phyloP scores from a whole-genome alignment of 1,140 invertebrate species.

The Lysiphlebus fabarum region DNA sequence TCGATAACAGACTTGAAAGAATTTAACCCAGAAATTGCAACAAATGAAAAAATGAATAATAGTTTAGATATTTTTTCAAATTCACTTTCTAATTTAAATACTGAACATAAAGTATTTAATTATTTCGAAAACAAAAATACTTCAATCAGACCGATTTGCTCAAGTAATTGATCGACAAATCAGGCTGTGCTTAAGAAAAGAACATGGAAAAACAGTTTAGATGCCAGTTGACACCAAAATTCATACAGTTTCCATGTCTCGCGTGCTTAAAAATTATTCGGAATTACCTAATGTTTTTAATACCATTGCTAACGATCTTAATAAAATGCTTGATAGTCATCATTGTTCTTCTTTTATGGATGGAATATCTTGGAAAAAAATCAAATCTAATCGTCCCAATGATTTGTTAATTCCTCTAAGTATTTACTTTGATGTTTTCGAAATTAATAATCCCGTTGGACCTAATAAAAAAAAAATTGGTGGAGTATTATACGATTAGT shows the following conservation, averaged over 20 bases:
- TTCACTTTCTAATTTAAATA: slow-evolving; percentile 1
- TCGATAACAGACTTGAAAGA: not conserved
- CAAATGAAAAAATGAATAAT: not conserved
- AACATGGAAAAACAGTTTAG: too few species aligned
- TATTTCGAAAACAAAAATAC: not conserved
- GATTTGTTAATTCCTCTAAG: not conserved
- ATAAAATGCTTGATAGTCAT: not conserved
- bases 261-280: slow-evolving; percentile 9
- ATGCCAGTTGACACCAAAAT: too few species aligned
- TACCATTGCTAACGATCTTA: not conserved
- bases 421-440: not conserved
- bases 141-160: not conserved
- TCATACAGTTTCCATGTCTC: too few species aligned
- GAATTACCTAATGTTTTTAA: slow-evolving; percentile 11
- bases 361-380: not conserved
- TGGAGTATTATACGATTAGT: slow-evolving; percentile 15
- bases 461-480: not conserved
- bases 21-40: not conserved
- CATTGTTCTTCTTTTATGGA: not conserved
- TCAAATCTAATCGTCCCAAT: not conserved
- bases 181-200: too few species aligned
- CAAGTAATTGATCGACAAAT: not conserved
- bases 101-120: not conserved
- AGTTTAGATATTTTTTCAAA: not conserved
- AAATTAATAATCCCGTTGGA: slow-evolving; percentile 5